A percentile compares a stretch with the other conserved stretches of the same genome.
phyloP scores from a whole-genome alignment of 2,113 vertebrate genomes.

The Alethe castanea region DNA sequence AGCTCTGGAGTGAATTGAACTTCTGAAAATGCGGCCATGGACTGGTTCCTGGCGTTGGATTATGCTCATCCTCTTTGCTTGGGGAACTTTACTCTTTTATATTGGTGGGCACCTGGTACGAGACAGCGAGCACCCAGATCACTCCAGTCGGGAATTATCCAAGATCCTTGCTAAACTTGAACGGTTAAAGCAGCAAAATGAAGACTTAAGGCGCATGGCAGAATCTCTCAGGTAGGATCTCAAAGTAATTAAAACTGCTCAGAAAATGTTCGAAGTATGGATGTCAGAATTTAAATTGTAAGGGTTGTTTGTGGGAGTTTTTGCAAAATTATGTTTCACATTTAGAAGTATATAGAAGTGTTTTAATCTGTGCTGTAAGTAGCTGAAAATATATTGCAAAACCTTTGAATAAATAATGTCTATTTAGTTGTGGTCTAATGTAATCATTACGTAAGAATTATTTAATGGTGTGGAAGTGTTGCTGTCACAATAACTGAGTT shows the following conservation, averaged over 20 bases:
- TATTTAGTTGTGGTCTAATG: neutral
- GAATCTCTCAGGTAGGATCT: conserved; percentile 91
- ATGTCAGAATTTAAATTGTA: neutral
- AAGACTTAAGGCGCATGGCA: conserved; percentile 95
- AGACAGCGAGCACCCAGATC: conserved; percentile 94
- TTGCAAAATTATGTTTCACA: neutral
- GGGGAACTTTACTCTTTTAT: conserved; percentile 97
- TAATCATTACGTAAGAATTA: neutral
- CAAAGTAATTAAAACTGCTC: neutral
- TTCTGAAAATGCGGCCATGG: conserved; percentile 96
- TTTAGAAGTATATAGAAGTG: neutral
- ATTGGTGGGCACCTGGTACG: conserved; percentile 96
- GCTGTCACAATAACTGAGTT: neutral
- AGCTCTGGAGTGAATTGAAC: conserved; percentile 69
- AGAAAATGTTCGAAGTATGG: neutral
- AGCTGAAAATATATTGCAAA: neutral
- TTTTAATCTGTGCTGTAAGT: neutral
- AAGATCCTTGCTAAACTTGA: conserved; percentile 98
- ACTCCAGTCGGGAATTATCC: conserved; percentile 94
- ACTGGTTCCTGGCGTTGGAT: conserved; percentile 99
- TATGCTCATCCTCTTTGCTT: conserved; percentile 97
- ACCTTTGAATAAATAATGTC: neutral
- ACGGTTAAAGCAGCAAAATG: conserved; percentile 97
- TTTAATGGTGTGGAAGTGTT: neutral
- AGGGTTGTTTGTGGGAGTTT: neutral